A percentile compares a stretch with the other conserved stretches of the same genome.
phyloP scores from a whole-genome alignment of 2,113 vertebrate genomes.

The Pedionomus torquatus region DNA sequence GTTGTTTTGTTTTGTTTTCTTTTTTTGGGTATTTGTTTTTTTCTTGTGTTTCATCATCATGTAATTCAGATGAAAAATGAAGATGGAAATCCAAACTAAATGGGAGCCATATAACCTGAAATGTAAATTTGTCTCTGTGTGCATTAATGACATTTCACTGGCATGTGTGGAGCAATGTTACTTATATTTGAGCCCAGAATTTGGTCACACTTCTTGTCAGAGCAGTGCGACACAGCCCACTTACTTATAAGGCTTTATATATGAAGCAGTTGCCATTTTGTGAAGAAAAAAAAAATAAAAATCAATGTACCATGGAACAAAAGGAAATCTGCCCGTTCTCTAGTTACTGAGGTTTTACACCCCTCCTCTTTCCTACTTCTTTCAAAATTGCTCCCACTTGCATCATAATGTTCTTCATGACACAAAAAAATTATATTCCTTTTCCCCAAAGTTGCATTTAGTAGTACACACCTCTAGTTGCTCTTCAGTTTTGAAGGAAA shows the following conservation, averaged over 20 bases:
- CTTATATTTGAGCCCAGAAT: not conserved
- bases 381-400: constrained; percentile 23
- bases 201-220: not conserved
- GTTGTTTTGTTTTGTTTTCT: too few relatives aligned
- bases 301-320: not conserved
- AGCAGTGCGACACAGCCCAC: not conserved
- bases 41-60: not conserved
- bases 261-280: not conserved
- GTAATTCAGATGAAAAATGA: not conserved
- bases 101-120: not conserved
- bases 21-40: not conserved
- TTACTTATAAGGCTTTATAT: too few relatives aligned
- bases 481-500: not conserved
- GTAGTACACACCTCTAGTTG: constrained; percentile 22
- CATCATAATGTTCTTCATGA: not conserved
- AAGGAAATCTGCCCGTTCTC: not conserved
- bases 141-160: not conserved
- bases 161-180: not conserved
- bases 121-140: not conserved
- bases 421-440: not conserved
- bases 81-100: not conserved
- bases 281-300: not conserved
- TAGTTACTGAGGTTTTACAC: not conserved
- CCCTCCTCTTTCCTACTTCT: not conserved
- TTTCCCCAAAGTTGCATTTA: not conserved